Percentiles rank a stretch among this genome's conserved stretches.
These are phyloP conservation scores for Petrophora chlorosata DNA, from an alignment of 2,888 invertebrate genomes.

Conservation along the genomic window DNA sequence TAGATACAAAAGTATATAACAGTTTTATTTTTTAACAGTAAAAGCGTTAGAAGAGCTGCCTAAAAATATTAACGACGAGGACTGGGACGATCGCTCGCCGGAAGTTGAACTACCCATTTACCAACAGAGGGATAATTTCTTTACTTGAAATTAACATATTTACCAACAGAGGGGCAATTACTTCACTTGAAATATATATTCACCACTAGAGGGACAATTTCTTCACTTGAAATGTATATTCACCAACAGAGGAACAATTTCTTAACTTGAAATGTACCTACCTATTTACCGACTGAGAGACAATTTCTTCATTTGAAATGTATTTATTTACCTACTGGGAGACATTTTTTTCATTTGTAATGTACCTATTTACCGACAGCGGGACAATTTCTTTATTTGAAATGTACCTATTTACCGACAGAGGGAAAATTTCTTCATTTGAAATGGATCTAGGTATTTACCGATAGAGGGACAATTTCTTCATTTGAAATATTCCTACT, in stretches of 20 bases:
- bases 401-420: constrained; percentile 91
- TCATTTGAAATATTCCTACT: no score
- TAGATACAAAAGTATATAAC: constrained; percentile 14
- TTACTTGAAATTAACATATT: no score
- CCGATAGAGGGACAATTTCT: no score
- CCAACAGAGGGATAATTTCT: constrained; percentile 95
- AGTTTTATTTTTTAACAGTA: constrained; percentile 70
- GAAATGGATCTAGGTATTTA: no score
- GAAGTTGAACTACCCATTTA: constrained; percentile 91
- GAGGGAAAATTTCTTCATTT: constrained; percentile 92
- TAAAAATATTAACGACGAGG: constrained; percentile 80
- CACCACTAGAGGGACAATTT: constrained; percentile 95
- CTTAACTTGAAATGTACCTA: no score
- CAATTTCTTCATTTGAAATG: no score
- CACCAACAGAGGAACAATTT: not conserved
- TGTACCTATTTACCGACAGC: no score
- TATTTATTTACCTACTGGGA: no score
- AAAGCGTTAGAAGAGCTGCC: constrained; percentile 91
- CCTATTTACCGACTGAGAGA: no score
- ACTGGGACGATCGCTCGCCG: constrained; percentile 90
- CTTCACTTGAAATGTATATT: constrained; percentile 79
- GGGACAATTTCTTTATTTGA: no score
- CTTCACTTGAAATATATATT: no score
- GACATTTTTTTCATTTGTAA: no score
- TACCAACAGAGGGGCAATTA: not conserved